A percentile compares a stretch with the other conserved stretches of the same genome.
Conservation (phyloP, 2,113 vertebrate genomes). For the Elephantulus edwardii region DNA sequence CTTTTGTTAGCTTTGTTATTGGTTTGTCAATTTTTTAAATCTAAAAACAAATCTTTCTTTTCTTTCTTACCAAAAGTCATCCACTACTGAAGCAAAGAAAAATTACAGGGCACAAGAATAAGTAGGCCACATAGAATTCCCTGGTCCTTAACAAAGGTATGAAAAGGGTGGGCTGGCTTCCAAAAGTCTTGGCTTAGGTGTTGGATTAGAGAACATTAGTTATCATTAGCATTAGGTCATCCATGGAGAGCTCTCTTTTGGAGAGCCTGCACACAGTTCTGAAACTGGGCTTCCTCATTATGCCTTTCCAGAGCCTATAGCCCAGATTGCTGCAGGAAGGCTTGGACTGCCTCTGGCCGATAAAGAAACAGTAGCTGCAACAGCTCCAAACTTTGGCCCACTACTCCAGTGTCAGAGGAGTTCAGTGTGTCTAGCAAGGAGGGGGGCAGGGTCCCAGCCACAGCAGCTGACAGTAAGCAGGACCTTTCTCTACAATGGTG, state of each 20-base stretch:
- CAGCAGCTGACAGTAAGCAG: conserved; percentile 85
- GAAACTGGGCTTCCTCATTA: conserved; percentile 85
- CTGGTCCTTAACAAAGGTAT: not conserved
- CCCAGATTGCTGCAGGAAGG: conserved; percentile 86
- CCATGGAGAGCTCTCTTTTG: conserved; percentile 39
- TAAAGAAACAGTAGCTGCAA: conserved; percentile 88
- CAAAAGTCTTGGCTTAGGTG: conserved; percentile 25
- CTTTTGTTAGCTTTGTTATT: no score
- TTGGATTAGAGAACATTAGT: conserved; percentile 3
- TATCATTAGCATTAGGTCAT: conserved; percentile 38
- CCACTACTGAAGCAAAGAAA: not conserved
- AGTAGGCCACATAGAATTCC: not conserved
- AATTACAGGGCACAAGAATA: not conserved
- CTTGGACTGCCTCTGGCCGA: conserved; percentile 84
- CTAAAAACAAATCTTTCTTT: conserved; percentile 76
- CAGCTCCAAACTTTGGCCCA: conserved; percentile 91
- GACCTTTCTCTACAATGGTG: conserved; percentile 89
- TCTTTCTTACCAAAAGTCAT: conserved; percentile 50
- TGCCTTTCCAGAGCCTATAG: conserved; percentile 86
- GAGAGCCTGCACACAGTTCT: conserved; percentile 84
- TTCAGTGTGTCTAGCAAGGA: conserved; percentile 84
- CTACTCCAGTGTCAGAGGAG: conserved; percentile 84
- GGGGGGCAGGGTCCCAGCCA: conserved; percentile 83
- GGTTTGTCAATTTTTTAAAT: no score
- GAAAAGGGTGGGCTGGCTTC: not conserved